These are phyloP conservation scores for Nomada hirtipes DNA, from an alignment of 2,888 invertebrate species.

Conservation along the genomic window DNA sequence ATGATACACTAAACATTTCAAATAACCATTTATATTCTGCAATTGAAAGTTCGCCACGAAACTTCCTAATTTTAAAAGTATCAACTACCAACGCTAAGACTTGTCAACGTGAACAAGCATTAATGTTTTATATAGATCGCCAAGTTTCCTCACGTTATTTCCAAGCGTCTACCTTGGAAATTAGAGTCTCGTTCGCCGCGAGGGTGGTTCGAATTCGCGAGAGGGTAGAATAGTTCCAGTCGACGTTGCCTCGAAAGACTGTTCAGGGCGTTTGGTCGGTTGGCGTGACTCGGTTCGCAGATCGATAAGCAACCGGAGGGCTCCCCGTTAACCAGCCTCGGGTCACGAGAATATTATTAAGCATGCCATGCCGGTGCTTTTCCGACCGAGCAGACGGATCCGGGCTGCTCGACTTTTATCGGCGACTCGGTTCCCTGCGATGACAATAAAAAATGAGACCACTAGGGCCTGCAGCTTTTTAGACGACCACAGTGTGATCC, in stretches of 20 bases:
- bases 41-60: too few species aligned
- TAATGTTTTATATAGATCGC: too few species aligned
- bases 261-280: slow-evolving; percentile 69
- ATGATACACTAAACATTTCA: too few species aligned
- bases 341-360: slow-evolving; percentile 79
- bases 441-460: slow-evolving; percentile 49
- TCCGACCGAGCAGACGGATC: slow-evolving; percentile 63
- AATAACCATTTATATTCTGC: too few species aligned
- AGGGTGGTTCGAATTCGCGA: slow-evolving; percentile 8
- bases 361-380: slow-evolving; percentile 65
- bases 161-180: neutral
- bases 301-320: slow-evolving; percentile 73
- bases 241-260: slow-evolving; percentile 61
- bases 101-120: too few species aligned
- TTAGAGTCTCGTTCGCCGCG: slow-evolving; percentile 2
- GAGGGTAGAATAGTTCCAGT: slow-evolving; percentile 54
- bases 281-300: slow-evolving; percentile 80
- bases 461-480: slow-evolving; percentile 1
- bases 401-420: slow-evolving; percentile 57
- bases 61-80: too few species aligned
- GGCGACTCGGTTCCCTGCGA: slow-evolving; percentile 17
- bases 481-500: neutral
- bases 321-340: slow-evolving; percentile 71
- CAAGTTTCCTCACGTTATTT: neutral
- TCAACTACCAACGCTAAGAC: too few species aligned